phyloP scores from a whole-genome alignment of 2,113 vertebrate species.

The Cricetomys ansorgei region DNA sequence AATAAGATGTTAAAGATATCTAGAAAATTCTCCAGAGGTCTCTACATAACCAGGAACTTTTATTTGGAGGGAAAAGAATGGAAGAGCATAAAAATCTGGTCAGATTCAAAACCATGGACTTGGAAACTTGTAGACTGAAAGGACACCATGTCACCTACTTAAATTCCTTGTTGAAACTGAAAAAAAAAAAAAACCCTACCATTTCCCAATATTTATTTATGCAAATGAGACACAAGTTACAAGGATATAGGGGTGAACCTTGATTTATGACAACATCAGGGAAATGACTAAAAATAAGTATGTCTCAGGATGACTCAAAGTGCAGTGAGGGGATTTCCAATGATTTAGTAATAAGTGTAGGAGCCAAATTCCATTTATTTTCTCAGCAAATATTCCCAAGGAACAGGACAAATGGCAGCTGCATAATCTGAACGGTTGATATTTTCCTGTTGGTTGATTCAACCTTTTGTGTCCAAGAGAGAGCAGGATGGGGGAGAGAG shows the following conservation, averaged over 20 bases:
- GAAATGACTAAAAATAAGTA: conserved; percentile 38
- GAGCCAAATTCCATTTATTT: conserved; percentile 64
- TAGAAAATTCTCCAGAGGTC: not conserved
- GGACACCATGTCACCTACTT: not conserved
- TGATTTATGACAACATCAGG: conserved; percentile 59
- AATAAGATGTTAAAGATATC: not conserved
- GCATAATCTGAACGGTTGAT: conserved; percentile 63
- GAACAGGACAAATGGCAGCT: conserved; percentile 63
- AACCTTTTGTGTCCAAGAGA: conserved; percentile 23
- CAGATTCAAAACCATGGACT: not conserved
- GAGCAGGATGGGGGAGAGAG: no score
- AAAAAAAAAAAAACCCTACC: not conserved
- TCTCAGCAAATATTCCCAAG: conserved; percentile 67
- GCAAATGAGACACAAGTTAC: conserved; percentile 58
- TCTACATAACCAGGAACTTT: not conserved
- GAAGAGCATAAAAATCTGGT: not conserved
- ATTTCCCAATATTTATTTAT: conserved; percentile 61
- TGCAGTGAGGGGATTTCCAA: conserved; percentile 63
- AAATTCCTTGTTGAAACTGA: conserved; percentile 28
- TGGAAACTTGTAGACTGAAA: not conserved
- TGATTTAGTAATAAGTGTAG: conserved; percentile 71
- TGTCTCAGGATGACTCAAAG: conserved; percentile 68
- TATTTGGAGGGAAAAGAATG: not conserved
- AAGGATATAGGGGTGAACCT: conserved; percentile 37
- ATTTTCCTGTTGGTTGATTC: conserved; percentile 61